Conservation (phyloP, 2,113 vertebrate species). For the Regulus satrapa region DNA sequence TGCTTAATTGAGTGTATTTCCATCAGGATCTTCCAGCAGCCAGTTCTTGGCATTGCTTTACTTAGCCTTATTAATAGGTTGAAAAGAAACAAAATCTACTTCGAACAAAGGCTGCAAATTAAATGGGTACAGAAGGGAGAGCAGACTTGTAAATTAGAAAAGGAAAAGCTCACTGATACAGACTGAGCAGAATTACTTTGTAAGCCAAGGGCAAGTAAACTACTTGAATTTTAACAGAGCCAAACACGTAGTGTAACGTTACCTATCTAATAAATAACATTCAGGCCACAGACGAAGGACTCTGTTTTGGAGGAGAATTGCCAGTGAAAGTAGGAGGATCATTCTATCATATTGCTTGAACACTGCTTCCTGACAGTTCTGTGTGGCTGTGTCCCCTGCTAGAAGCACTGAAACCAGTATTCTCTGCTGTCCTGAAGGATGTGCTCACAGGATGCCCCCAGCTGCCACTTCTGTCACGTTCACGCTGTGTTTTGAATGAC, state of each 20-base stretch:
- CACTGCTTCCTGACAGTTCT: neutral
- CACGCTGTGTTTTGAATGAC: neutral
- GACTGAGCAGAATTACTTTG: neutral
- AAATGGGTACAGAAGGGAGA: neutral
- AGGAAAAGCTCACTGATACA: neutral
- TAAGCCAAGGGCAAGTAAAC: neutral
- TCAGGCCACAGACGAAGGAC: neutral
- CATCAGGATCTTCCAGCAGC: constrained; percentile 1
- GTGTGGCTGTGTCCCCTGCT: neutral
- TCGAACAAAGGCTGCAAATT: neutral
- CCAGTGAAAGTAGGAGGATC: neutral
- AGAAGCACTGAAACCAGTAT: neutral
- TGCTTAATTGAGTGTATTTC: constrained; percentile 23
- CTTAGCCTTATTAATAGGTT: neutral
- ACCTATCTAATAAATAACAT: neutral
- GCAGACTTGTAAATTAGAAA: neutral
- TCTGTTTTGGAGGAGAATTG: neutral
- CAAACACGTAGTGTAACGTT: neutral
- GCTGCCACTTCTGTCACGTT: neutral
- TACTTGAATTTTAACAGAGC: neutral
- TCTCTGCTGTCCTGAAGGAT: neutral
- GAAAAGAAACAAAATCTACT: neutral
- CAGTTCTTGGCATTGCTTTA: neutral
- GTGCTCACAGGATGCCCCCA: neutral
- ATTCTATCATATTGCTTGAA: neutral